Percentiles rank a stretch among this genome's conserved stretches.
Conservation (phyloP, 2,113 vertebrate genomes). For the Daubentonia madagascariensis region DNA sequence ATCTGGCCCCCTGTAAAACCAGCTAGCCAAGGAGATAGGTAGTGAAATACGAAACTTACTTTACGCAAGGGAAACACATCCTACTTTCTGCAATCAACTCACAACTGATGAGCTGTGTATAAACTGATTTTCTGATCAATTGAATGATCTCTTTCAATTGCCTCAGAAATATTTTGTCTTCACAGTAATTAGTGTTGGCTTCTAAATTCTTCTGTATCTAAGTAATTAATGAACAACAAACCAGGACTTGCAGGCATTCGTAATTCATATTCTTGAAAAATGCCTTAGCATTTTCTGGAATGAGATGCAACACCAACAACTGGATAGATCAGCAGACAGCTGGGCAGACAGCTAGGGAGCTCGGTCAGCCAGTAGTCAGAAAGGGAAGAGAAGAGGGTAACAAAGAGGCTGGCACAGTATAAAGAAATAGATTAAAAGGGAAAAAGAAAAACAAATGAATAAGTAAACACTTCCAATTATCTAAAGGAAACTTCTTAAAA, state of each 20-base stretch:
- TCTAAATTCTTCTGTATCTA: not conserved
- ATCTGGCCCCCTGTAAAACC: not conserved
- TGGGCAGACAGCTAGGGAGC: not conserved
- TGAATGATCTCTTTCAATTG: not conserved
- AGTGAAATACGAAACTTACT: not conserved
- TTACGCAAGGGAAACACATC: not conserved
- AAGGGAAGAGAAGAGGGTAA: not conserved
- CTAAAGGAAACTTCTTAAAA: not conserved
- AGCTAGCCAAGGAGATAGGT: not conserved
- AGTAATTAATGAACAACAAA: not conserved
- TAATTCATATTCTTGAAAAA: not conserved
- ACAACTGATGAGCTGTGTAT: not conserved
- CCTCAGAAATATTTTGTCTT: not conserved
- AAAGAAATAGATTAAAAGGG: not conserved
- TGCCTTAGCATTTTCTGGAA: not conserved
- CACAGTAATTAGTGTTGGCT: not conserved
- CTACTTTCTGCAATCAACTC: not conserved
- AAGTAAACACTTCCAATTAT: not conserved
- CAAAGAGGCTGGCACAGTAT: not conserved
- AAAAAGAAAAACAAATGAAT: not conserved
- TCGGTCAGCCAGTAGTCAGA: not conserved
- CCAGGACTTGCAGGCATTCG: not conserved
- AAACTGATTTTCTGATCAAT: not conserved
- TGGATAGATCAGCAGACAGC: not conserved
- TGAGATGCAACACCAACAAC: not conserved